These are phyloP conservation scores for Nyctalus aviator DNA, from an alignment of 2,797 vertebrate genomes.

Conservation along the genomic window DNA sequence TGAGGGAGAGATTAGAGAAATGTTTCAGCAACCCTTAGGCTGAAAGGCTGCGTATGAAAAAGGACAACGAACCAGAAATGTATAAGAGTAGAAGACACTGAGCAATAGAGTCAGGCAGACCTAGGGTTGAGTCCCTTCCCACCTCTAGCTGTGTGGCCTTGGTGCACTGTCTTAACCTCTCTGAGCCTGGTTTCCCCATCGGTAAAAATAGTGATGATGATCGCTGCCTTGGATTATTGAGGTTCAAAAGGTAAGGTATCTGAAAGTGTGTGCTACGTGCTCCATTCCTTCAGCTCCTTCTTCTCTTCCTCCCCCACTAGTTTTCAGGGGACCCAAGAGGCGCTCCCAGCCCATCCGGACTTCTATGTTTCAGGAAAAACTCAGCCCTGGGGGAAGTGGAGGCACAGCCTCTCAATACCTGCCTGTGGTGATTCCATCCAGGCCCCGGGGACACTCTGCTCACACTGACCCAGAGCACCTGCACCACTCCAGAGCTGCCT, in stretches of 20 bases:
- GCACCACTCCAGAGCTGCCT: neutral
- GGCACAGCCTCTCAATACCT: neutral
- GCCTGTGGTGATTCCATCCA: too few species aligned
- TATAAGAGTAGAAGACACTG: neutral
- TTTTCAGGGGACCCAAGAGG: neutral
- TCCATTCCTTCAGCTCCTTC: neutral
- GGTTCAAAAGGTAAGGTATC: neutral
- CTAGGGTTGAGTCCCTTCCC: neutral
- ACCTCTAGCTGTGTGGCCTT: neutral
- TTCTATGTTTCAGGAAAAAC: neutral
- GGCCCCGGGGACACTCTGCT: neutral
- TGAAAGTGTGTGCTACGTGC: neutral
- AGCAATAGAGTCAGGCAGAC: neutral
- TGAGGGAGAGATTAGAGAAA: neutral
- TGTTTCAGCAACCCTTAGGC: neutral
- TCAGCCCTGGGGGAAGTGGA: neutral
- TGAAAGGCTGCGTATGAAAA: neutral
- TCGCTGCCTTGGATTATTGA: neutral
- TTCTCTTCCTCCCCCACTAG: accelerated
- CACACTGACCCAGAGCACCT: neutral
- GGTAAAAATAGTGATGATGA: neutral
- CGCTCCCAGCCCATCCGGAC: neutral
- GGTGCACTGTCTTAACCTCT: neutral
- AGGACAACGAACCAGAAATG: neutral
- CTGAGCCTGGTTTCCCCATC: neutral